phyloP scores from a whole-genome alignment of 92 coral and sea anemone species.

The Epizoanthus illoricatus region DNA sequence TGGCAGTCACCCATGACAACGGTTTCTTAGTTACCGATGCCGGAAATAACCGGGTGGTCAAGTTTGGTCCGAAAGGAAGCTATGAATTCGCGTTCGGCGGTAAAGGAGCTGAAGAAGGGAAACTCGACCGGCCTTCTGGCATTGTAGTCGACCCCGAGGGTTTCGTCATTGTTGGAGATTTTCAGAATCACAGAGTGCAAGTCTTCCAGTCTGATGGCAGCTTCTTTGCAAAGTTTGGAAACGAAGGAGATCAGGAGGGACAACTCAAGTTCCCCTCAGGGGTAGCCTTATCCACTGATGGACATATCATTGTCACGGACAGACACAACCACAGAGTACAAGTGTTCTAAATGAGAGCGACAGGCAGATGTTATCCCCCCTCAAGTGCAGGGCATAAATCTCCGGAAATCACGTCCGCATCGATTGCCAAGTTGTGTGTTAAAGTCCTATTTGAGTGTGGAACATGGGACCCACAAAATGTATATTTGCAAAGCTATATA shows the following conservation, averaged over 20 bases:
- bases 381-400: no score
- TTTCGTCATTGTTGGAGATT: conserved; percentile 72
- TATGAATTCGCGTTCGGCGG: conserved; percentile 63
- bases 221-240: conserved; percentile 76
- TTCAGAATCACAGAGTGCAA: conserved; percentile 84
- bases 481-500: no score
- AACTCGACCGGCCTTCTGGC: conserved; percentile 87
- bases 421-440: no score
- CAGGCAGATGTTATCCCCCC: no score
- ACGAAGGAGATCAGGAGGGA: conserved; percentile 81
- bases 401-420: no score
- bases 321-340: conserved; percentile 88
- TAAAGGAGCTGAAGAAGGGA: conserved; percentile 73
- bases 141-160: conserved; percentile 84
- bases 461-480: no score
- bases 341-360: conserved; percentile 51
- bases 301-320: conserved; percentile 81
- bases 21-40: conserved; percentile 88
- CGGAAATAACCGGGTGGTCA: conserved; percentile 86
- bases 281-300: conserved; percentile 72
- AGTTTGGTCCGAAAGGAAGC: conserved; percentile 69
- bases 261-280: conserved; percentile 86
- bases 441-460: no score
- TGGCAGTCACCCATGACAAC: conserved; percentile 71
- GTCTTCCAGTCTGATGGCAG: conserved; percentile 73